Percentiles rank a stretch among this genome's conserved stretches.
These are phyloP conservation scores for Dryomyza anilis DNA, from an alignment of 2,888 invertebrate species.

Conservation along the genomic window DNA sequence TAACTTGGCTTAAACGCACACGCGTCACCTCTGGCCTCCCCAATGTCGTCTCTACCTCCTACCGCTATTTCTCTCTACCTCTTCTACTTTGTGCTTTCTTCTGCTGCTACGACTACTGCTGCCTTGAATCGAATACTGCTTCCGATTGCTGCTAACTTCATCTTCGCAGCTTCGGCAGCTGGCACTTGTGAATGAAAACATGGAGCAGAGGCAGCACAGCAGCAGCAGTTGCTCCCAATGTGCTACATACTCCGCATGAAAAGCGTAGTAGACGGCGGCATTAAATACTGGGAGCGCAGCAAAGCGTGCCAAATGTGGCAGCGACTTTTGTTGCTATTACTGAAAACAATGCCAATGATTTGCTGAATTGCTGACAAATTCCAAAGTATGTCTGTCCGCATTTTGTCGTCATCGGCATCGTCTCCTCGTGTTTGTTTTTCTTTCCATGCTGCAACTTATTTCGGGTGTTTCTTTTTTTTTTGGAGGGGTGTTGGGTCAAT, in stretches of 20 bases:
- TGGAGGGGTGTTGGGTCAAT: too few species aligned
- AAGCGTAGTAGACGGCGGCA: conserved; percentile 43
- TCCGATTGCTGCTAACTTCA: background rate
- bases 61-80: background rate
- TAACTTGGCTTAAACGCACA: background rate
- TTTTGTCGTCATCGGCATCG: background rate
- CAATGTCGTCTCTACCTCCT: background rate
- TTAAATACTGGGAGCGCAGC: conserved; percentile 50
- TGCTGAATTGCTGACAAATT: background rate
- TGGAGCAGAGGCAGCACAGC: background rate
- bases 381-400: background rate
- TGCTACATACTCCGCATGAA: too few species aligned
- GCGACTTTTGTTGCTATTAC: background rate
- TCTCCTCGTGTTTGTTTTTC: background rate
- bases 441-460: background rate
- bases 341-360: background rate
- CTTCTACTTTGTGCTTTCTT: background rate
- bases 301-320: conserved; percentile 25
- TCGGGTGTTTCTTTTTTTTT: too few species aligned
- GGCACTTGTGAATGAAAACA: conserved; percentile 19
- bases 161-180: background rate
- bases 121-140: background rate
- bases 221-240: background rate
- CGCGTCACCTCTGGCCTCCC: background rate
- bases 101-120: background rate